phyloP scores from a whole-genome alignment of 2,113 vertebrate genomes.

The Plecotus auritus region DNA sequence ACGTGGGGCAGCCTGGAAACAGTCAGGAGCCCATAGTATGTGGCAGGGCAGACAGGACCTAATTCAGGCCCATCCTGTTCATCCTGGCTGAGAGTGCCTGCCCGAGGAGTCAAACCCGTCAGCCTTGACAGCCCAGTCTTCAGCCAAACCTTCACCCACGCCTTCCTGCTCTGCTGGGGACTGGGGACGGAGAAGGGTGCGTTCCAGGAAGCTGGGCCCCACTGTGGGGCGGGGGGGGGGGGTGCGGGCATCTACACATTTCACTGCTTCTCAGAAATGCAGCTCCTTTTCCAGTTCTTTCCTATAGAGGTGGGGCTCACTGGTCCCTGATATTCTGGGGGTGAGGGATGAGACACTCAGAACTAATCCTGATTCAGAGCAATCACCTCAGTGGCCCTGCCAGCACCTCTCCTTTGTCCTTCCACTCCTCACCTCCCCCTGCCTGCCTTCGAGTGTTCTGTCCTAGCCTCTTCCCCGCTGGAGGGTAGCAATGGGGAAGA shows the following conservation, averaged over 20 bases:
- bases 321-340: neutral
- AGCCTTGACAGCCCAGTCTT: neutral
- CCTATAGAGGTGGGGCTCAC: neutral
- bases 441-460: neutral
- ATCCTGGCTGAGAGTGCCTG: slow-evolving; percentile 18
- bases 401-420: neutral
- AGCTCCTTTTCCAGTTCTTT: neutral
- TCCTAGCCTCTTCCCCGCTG: neutral
- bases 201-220: neutral
- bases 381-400: neutral
- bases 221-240: too few species aligned
- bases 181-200: neutral
- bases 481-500: neutral
- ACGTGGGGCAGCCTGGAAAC: neutral
- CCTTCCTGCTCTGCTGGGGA: slow-evolving; percentile 35
- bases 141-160: slow-evolving; percentile 14
- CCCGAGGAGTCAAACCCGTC: neutral
- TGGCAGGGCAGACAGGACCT: neutral
- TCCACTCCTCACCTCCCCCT: neutral
- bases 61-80: slow-evolving; percentile 20
- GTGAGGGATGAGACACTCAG: neutral
- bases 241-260: neutral
- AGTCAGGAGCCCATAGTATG: neutral
- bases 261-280: neutral
- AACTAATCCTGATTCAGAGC: neutral